phyloP scores from a whole-genome alignment of 2,888 invertebrate genomes.

The Brachynemurus nebulosus region DNA sequence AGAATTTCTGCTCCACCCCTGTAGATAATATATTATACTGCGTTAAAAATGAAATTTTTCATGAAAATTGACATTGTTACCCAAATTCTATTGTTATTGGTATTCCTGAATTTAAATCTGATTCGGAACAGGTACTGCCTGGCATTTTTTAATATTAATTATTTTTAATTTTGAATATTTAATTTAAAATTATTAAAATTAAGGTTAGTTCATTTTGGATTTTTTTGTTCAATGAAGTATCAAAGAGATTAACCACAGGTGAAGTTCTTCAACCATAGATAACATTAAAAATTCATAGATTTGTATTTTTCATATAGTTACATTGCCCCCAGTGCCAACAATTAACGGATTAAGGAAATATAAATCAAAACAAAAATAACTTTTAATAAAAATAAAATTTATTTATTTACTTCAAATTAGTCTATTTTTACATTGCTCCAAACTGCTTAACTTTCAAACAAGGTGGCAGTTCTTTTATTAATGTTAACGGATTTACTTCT shows the following conservation, averaged over 20 bases:
- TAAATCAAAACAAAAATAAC: too few species aligned
- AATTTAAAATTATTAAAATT: too few species aligned
- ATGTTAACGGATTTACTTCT: conserved; percentile 55
- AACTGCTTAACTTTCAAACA: conserved; percentile 52
- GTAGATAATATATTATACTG: too few species aligned
- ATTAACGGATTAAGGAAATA: too few species aligned
- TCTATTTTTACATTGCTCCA: conserved; percentile 32
- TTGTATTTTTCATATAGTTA: not conserved
- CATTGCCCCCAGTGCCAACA: not conserved
- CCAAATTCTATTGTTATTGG: conserved; percentile 26
- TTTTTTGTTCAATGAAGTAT: too few species aligned
- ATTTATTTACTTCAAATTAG: not conserved
- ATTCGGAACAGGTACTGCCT: too few species aligned
- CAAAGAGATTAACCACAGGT: too few species aligned
- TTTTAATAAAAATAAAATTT: not conserved
- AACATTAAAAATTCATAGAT: not conserved
- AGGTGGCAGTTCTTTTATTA: conserved; percentile 58
- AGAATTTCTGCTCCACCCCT: conserved; percentile 88
- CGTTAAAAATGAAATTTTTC: not conserved
- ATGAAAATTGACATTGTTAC: conserved; percentile 18
- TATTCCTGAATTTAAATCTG: too few species aligned
- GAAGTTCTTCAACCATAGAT: too few species aligned
- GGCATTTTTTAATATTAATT: too few species aligned
- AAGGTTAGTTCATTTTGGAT: too few species aligned
- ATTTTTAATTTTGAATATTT: too few species aligned